Percentiles rank a stretch among this genome's conserved stretches.
Evolutionary conservation across 2,113 vertebrate species (phyloP).

Genomic region (Ploceus nigricollis): DNA sequence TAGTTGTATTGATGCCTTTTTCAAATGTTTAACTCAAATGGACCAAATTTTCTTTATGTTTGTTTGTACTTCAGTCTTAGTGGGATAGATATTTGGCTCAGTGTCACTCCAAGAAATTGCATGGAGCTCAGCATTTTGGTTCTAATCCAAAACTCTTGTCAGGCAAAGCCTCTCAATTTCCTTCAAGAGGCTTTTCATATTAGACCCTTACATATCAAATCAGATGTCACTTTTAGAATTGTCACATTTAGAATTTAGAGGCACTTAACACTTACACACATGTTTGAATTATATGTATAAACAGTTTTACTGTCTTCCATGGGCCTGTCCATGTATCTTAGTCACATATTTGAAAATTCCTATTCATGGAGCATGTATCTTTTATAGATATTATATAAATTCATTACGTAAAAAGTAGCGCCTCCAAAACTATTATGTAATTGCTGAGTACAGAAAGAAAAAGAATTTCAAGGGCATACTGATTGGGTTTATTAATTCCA

Average conservation of each 20-base stretch:
- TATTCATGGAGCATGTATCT: not conserved
- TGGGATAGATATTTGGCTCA: not conserved
- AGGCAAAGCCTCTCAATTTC: not conserved
- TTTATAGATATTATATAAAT: not conserved
- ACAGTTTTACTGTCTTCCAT: not conserved
- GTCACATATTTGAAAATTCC: not conserved
- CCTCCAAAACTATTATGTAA: not conserved
- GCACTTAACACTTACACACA: not conserved
- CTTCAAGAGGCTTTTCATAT: not conserved
- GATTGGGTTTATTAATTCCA: not conserved
- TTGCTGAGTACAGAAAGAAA: not conserved
- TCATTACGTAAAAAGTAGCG: not conserved
- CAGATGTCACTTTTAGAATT: not conserved
- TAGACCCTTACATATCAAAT: not conserved
- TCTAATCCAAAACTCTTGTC: not conserved
- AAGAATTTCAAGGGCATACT: not conserved
- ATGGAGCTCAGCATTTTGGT: not conserved
- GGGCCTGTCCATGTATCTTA: not conserved
- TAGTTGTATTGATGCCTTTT: not conserved
- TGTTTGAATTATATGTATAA: not conserved
- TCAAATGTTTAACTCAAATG: not conserved
- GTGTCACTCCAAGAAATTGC: not conserved
- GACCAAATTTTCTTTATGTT: not conserved
- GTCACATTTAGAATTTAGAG: not conserved
- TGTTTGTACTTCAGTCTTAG: not conserved